Percentiles rank a stretch among this genome's conserved stretches.
Evolutionary conservation across 2,888 invertebrate species (phyloP).

Genomic region (Crioceris asparagi): DNA sequence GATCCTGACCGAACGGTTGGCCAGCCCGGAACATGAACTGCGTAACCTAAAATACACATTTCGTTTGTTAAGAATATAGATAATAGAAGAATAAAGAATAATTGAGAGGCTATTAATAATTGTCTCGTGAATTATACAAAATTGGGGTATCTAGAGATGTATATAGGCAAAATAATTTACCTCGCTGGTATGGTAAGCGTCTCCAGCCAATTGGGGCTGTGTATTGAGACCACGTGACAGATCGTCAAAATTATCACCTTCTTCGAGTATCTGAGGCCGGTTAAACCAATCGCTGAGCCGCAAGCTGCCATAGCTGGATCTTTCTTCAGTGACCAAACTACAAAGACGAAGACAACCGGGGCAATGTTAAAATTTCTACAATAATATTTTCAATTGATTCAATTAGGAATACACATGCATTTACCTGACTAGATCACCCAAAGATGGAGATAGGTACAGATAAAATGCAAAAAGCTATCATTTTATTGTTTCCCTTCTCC

Average conservation of each 20-base stretch:
- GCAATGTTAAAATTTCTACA: too few relatives aligned
- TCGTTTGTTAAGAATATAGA: too few relatives aligned
- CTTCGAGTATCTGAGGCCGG: slow-evolving; percentile 53
- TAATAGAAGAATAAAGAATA: too few relatives aligned
- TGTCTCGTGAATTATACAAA: neutral
- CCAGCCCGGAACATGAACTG: slow-evolving; percentile 53
- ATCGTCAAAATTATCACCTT: slow-evolving; percentile 56
- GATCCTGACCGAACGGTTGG: slow-evolving; percentile 65
- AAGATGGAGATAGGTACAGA: too few relatives aligned
- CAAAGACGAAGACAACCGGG: too few relatives aligned
- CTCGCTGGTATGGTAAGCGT: slow-evolving; percentile 67
- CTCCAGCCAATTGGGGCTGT: slow-evolving; percentile 66
- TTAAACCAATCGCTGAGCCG: slow-evolving; percentile 64
- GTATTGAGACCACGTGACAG: slow-evolving; percentile 64
- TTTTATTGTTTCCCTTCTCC: too few relatives aligned
- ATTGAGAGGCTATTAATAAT: too few relatives aligned
- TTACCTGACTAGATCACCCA: too few relatives aligned
- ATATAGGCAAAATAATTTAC: slow-evolving; percentile 36
- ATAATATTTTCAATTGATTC: too few relatives aligned
- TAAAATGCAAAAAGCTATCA: too few relatives aligned
- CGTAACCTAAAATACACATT: slow-evolving; percentile 49
- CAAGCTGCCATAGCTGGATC: slow-evolving; percentile 44
- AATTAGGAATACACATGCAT: too few relatives aligned
- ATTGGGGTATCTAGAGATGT: neutral
- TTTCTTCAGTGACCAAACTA: slow-evolving; percentile 50